Base-by-base conservation (phyloP, 2,888 invertebrate species). In the Eilema griseolum region DNA sequence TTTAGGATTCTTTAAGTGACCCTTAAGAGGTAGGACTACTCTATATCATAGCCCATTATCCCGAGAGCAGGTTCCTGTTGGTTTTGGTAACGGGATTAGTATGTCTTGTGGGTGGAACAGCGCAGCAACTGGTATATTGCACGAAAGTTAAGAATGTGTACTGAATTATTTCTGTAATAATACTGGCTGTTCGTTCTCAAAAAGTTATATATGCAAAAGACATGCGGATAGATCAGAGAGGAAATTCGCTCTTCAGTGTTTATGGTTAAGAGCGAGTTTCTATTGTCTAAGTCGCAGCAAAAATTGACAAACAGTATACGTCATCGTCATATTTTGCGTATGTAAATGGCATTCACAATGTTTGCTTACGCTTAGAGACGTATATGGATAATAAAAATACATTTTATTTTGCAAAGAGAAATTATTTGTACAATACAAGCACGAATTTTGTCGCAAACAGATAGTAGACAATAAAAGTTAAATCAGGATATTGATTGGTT, bases 171-270 rank as follows among this genome's bases (percentile, higher is more conserved):
- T 11, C 20, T 5, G 20, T 7, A 5, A 46, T 5, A 79, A 75
- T 75, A 75, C 71, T 77, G 77, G 75, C 77, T 74, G 70, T 75
- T 81, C 68, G 61, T 80, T 79, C 69, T 73, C 71, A 80, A 77
- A 82, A 86, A 80, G 77, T 81, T 80, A 84, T 84, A n/a, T n/a
- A 85, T 84, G 85, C 85, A 79, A 85, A 79, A 89, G 83, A 86
- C 92, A 93, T 93, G 93, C 93, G 89, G 84, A 86, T 81, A 89
- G 85, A 83, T 82, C 76, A 84, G 80, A 82, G 80, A 81, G 76
- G 73, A 79, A 83, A 79, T 78, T 82, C 77, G 77, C 78, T 75
- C 71, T 75, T 77, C 69, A n/a, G 68, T 70, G 70, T 72, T 76
- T 68, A 76, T 64, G 11, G 8, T 77, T 79, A 68, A 77, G 83